A percentile compares a stretch with the other conserved stretches of the same genome.
phyloP scores from a whole-genome alignment of 2,797 vertebrate species.

The Anguilla anguilla region DNA sequence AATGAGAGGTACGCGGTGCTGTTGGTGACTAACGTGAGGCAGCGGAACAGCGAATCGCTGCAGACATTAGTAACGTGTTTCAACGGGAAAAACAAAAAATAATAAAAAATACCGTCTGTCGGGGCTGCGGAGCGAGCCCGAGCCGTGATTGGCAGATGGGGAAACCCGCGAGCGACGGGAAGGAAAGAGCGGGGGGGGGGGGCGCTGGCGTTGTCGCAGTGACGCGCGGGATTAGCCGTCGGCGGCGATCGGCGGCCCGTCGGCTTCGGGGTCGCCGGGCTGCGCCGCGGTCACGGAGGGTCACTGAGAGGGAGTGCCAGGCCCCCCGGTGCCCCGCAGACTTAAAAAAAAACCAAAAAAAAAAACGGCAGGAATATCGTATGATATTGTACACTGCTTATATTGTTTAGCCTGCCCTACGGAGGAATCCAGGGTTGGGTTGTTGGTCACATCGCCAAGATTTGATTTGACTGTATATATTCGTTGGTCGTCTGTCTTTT shows the following conservation, averaged over 20 bases:
- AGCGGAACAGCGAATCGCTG: conserved; percentile 32
- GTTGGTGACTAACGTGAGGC: background rate
- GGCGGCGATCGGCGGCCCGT: conserved; percentile 41
- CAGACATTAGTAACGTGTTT: conserved; percentile 35
- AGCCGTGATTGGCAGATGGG: too few species aligned
- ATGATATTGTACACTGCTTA: background rate
- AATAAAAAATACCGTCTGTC: conserved; percentile 11
- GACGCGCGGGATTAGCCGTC: conserved; percentile 53
- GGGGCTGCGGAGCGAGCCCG: conserved; percentile 35
- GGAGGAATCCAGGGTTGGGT: background rate
- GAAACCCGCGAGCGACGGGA: conserved; percentile 16
- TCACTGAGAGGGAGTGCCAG: background rate
- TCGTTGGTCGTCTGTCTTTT: background rate
- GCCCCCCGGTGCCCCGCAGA: background rate
- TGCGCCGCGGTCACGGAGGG: conserved; percentile 35
- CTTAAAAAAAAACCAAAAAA: background rate
- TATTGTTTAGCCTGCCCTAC: background rate
- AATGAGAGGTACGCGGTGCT: background rate
- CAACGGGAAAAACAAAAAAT: background rate
- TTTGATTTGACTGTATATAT: background rate
- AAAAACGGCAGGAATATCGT: background rate
- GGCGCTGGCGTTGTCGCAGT: conserved; percentile 46
- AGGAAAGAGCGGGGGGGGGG: conserved; percentile 38
- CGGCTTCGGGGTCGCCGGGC: background rate
- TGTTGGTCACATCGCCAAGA: background rate